Evolutionary conservation across 2,888 invertebrate species (phyloP), one percentile per base, ranked within the genome.

Genomic region (Nomada fucata): DNA sequence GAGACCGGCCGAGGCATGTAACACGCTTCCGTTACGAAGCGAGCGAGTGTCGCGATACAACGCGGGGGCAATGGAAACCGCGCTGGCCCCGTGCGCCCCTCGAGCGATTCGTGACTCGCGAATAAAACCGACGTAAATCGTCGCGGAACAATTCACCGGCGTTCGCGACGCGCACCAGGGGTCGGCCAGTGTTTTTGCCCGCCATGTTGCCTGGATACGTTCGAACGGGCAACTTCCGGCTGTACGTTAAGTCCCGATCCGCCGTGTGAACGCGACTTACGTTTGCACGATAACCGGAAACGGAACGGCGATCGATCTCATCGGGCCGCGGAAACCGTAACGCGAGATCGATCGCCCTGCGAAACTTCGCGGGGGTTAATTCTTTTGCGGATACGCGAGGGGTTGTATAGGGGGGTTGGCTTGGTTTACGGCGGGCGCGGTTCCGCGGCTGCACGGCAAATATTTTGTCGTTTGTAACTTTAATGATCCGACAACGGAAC

Each of bases 121-220:
- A 74, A 64, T 65, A 64, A 71, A 72, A 65, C 23, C 64, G 26
- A 53, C 61, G n/a, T 52, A 50, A 44, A 15, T 57, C 47, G 15
- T 26, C 50, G 47, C 7, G 7, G 10, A 11, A 26, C 52, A 36
- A 29, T 52, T 36, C 52, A 7, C 20, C 50, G 53, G 60, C 18
- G 52, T 65, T 65, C 50, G 44, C 50, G 15, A n/a, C 15, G 50
- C n/a, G 29, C 42, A 26, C 50, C 60, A 63, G 65, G 67, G 61
- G 63, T n/a, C 57, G 26, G 26, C 53, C 70, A 76, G 68, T 87
- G 87, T 87, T 87, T 87, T 82, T 82, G 82, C 72, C 70, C 79
- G 71, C 36, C 68, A 77, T 74, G 87, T 87, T 87, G 88, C 87
- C 69, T 84, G 74, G 86, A 76, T 87, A 87, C 88, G 76, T 77